These are phyloP conservation scores for Neoseiulus cucumeris DNA, from an alignment of 1,140 invertebrate genomes.

Conservation along the genomic window DNA sequence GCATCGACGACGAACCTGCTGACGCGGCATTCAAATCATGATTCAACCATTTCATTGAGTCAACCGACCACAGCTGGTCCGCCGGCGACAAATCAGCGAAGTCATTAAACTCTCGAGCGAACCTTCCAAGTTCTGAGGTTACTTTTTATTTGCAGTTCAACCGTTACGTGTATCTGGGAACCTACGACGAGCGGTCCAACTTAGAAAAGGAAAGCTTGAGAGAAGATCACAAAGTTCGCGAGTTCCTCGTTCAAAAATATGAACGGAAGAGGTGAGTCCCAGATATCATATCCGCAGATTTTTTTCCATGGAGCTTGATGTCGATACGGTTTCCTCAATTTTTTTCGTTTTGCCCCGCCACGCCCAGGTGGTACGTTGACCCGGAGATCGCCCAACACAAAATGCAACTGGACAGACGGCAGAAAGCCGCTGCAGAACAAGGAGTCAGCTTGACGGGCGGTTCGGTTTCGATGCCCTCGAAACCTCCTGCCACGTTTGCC, in stretches of 20 bases:
- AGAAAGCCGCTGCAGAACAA: background rate
- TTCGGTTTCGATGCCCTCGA: background rate
- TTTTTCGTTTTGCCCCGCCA: background rate
- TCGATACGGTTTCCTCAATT: background rate
- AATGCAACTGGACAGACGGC: conserved; percentile 4
- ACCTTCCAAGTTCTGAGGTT: conserved; percentile 11
- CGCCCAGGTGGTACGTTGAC: conserved; percentile 40
- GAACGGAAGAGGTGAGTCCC: conserved; percentile 51
- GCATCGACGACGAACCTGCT: no score
- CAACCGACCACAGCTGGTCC: no score
- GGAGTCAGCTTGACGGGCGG: background rate
- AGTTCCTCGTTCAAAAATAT: conserved; percentile 81
- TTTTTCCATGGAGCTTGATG: background rate
- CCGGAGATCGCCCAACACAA: conserved; percentile 29
- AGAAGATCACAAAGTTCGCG: conserved; percentile 70
- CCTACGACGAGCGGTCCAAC: conserved; percentile 39
- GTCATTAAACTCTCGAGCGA: background rate
- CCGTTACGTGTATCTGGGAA: conserved; percentile 65
- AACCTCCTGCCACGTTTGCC: background rate
- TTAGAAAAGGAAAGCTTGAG: conserved; percentile 36
- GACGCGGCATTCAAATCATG: no score
- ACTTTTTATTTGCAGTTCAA: conserved; percentile 41
- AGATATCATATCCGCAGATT: no score
- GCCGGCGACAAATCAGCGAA: background rate
- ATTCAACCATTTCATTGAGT: no score